These are phyloP conservation scores for Tychaedon coryphoeus DNA, from an alignment of 2,113 vertebrate species.

Conservation along the genomic window DNA sequence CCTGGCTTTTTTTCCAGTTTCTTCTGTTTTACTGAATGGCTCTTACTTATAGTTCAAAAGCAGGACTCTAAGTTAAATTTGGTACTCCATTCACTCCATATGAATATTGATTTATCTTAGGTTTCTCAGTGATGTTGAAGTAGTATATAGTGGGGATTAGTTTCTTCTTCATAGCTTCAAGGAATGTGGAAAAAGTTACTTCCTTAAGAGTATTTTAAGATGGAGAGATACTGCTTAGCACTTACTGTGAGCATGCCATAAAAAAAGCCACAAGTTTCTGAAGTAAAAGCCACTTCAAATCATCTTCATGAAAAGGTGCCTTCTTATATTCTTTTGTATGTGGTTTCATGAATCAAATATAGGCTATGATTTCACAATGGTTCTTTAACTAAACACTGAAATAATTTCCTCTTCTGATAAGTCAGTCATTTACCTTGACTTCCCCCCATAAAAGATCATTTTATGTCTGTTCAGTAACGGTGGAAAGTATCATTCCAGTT, in stretches of 20 bases:
- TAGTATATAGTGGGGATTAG: neutral
- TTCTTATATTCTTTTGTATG: slow-evolving; percentile 49
- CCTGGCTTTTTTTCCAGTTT: too few species aligned
- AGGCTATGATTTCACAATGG: neutral
- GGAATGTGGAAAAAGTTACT: neutral
- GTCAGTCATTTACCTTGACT: neutral
- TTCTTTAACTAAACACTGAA: neutral
- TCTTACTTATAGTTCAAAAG: neutral
- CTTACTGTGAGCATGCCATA: slow-evolving; percentile 29
- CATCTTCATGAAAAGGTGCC: slow-evolving; percentile 36
- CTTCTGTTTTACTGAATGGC: neutral
- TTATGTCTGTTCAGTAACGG: neutral
- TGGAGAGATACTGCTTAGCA: neutral
- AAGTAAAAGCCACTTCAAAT: slow-evolving; percentile 79
- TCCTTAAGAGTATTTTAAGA: slow-evolving; percentile 23
- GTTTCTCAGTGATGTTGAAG: neutral
- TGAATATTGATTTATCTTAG: neutral
- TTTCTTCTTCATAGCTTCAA: neutral
- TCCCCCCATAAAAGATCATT: neutral
- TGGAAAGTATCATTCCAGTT: neutral
- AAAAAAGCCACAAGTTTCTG: slow-evolving; percentile 75
- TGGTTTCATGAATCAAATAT: slow-evolving; percentile 62
- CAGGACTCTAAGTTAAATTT: neutral
- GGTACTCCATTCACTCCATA: neutral
- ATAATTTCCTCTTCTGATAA: neutral